Evolutionary conservation across 2,888 invertebrate genomes (phyloP).

Genomic region (Acleris emargana): DNA sequence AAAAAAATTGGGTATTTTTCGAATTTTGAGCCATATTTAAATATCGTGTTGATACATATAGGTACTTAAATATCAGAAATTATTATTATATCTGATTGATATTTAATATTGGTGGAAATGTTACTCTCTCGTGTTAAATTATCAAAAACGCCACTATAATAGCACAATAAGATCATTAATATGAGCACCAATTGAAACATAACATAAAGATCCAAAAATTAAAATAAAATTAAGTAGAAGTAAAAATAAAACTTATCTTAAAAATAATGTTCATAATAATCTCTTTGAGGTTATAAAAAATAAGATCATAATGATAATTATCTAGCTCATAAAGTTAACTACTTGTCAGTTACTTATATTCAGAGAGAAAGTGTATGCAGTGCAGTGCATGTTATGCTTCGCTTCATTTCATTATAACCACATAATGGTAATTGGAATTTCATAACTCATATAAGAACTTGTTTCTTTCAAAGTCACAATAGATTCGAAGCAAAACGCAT

Average conservation of each 20-base stretch:
- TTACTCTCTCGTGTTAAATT: no score
- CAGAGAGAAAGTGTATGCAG: conserved; percentile 25
- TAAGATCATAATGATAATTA: not conserved
- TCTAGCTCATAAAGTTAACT: not conserved
- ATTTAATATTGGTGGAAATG: not conserved
- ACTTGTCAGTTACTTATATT: conserved; percentile 18
- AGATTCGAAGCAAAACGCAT: no score
- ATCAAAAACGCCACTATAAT: conserved; percentile 1
- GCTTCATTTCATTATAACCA: conserved; percentile 12
- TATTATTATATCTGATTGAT: not conserved
- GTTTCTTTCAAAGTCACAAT: no score
- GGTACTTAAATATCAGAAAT: no score
- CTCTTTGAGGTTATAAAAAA: no score
- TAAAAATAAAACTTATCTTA: no score
- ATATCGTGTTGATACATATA: no score
- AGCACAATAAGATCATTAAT: conserved; percentile 20
- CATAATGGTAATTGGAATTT: not conserved
- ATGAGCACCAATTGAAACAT: conserved; percentile 28
- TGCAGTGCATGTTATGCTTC: conserved; percentile 28
- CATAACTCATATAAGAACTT: not conserved
- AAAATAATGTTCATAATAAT: no score
- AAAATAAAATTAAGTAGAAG: not conserved
- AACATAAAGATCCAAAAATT: conserved; percentile 1
- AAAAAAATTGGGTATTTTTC: no score
- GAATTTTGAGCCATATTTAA: no score